Base-by-base conservation (phyloP, 2,888 invertebrate genomes). In the Thereva nobilitata region DNA sequence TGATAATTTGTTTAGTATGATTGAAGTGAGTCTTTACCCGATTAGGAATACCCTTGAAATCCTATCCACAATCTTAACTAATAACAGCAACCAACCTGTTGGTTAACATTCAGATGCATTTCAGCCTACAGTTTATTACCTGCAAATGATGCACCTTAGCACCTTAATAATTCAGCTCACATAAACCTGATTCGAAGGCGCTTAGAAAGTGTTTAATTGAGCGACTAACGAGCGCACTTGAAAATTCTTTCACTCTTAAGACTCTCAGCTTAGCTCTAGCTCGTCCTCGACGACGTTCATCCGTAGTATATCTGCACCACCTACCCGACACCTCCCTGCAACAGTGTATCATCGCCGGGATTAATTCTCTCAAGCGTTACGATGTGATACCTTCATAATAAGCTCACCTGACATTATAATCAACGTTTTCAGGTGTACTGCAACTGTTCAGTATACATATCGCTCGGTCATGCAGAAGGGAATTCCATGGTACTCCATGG, bases 141-240 rank as follows among this genome's bases (percentile, higher is more conserved):
- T 23, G 23, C 23, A 23, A 23, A 23, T 23, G 23, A 23, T 23
- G 23, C 59, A 59, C 49, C 42, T 47, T 47, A 12, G 37, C 38
- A 12, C 45, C 49, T 59, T 59, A 12, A 40, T 59, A 59, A 59
- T 59, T 49, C 47, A 59, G 49, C 49, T 59, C 49, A 47, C 59
- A 59, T 47, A 47, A 59, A 49, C 42, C 23, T 59, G 23, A 23
- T 38, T 59, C 38, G 7, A 38, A 49, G 23, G 23, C 23, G 23
- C 23, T 37, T 59, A 59, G 59, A 59, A 59, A 59, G 59, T 59
- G 59, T 59, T 59, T 59, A 59, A 59, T 59, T 59, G 49, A 38
- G 38, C 6, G 38, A 49, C 45, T 59, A 59, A 59, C 47, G 49
- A 59, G 42, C 40, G 38, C 59, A 59, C 59, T 38, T 59, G 59